phyloP scores from a whole-genome alignment of 2,888 invertebrate species.

The Aelia acuminata region DNA sequence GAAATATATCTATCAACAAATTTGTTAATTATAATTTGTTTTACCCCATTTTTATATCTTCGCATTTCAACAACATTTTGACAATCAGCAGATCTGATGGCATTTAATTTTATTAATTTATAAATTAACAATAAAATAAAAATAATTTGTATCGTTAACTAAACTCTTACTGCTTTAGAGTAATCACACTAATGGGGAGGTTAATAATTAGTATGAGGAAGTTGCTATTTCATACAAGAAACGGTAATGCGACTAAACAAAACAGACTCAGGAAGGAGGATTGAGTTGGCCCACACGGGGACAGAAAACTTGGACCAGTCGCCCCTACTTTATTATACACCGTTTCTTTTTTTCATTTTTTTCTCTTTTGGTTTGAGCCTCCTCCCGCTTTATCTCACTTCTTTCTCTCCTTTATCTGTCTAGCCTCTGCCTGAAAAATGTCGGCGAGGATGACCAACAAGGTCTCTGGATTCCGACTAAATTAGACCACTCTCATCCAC shows the following conservation, averaged over 20 bases:
- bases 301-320: constrained; percentile 30
- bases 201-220: too few species aligned
- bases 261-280: neutral
- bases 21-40: too few species aligned
- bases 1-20: too few species aligned
- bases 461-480: constrained; percentile 25
- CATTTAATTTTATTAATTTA: too few species aligned
- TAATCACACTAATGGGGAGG: too few species aligned
- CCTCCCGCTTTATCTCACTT: constrained; percentile 45
- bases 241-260: neutral
- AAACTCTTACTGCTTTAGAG: too few species aligned
- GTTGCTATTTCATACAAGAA: neutral
- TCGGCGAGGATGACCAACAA: constrained; percentile 27
- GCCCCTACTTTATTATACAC: constrained; percentile 43
- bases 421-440: constrained; percentile 27
- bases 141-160: too few species aligned
- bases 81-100: too few species aligned
- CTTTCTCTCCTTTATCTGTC: constrained; percentile 40
- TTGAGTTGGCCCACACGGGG: constrained; percentile 35
- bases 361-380: constrained; percentile 35
- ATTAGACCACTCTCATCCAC: constrained; percentile 42
- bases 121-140: too few species aligned
- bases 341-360: constrained; percentile 46
- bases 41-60: too few species aligned
- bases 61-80: too few species aligned